Conservation (phyloP, 2,888 invertebrate genomes). For the Sisyra terminalis region DNA sequence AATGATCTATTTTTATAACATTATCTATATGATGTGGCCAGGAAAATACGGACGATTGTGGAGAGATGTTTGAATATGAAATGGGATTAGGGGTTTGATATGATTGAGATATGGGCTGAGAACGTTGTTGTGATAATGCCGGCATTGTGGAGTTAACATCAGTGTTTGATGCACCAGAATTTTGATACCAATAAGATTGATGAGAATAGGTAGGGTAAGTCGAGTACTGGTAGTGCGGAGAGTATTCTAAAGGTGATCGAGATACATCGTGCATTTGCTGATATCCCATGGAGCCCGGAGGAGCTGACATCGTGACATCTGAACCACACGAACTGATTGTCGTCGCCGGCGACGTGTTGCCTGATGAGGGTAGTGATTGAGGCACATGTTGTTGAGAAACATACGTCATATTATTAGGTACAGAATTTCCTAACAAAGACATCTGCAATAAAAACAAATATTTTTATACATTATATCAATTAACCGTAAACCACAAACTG, state of each 20-base stretch:
- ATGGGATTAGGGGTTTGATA: conserved; percentile 13
- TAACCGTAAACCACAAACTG: neutral
- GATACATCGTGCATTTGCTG: conserved; percentile 20
- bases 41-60: conserved; percentile 30
- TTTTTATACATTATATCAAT: neutral
- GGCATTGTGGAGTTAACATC: conserved; percentile 32
- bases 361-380: conserved; percentile 20
- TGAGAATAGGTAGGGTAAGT: neutral
- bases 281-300: neutral
- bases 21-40: conserved; percentile 19
- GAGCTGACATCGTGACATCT: conserved; percentile 16
- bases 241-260: conserved; percentile 22
- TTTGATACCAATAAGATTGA: conserved; percentile 24
- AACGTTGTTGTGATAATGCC: conserved; percentile 30
- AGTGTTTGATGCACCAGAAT: conserved; percentile 24
- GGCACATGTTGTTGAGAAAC: conserved; percentile 5
- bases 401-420: conserved; percentile 20
- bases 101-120: conserved; percentile 28
- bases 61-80: conserved; percentile 16
- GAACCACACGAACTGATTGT: conserved; percentile 24
- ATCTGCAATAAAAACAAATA: conserved; percentile 20
- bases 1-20: conserved; percentile 15
- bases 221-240: conserved; percentile 20
- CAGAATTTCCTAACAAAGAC: conserved; percentile 18
- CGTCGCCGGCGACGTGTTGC: conserved; percentile 14